These are phyloP conservation scores for Verasper variegatus DNA, from an alignment of 2,113 vertebrate species.

Conservation along the genomic window DNA sequence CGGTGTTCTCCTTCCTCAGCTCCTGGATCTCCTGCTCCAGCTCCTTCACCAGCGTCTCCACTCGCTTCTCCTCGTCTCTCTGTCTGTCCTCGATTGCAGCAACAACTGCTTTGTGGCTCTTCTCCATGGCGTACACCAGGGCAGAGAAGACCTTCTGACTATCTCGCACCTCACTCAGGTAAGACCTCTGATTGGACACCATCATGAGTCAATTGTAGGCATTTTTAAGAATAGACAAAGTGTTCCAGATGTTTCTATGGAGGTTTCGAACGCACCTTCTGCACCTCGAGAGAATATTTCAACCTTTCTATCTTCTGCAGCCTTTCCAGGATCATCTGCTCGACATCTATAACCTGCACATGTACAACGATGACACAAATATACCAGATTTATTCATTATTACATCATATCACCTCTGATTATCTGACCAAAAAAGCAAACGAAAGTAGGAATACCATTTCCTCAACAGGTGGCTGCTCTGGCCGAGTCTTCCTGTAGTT, in stretches of 20 bases:
- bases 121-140: constrained; percentile 77
- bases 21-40: constrained; percentile 76
- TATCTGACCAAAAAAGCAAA: neutral
- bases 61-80: constrained; percentile 73
- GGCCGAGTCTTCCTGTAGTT: constrained; percentile 73
- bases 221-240: neutral
- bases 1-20: constrained; percentile 61
- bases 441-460: constrained; percentile 53
- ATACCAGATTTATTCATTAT: neutral
- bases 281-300: constrained; percentile 72
- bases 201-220: neutral
- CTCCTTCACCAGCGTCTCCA: constrained; percentile 69
- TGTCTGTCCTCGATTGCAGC: constrained; percentile 74
- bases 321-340: constrained; percentile 79
- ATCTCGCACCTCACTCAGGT: constrained; percentile 79
- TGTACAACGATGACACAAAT: constrained; percentile 6
- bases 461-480: constrained; percentile 56
- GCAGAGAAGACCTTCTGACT: constrained; percentile 80
- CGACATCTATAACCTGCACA: constrained; percentile 66
- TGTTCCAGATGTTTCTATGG: neutral
- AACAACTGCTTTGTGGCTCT: constrained; percentile 77
- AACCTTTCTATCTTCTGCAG: constrained; percentile 78
- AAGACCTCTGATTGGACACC: constrained; percentile 72
- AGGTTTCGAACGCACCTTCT: constrained; percentile 68
- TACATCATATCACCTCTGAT: neutral